Conservation (phyloP, 2,797 vertebrate genomes). For the Sebastolobus altivelis region DNA sequence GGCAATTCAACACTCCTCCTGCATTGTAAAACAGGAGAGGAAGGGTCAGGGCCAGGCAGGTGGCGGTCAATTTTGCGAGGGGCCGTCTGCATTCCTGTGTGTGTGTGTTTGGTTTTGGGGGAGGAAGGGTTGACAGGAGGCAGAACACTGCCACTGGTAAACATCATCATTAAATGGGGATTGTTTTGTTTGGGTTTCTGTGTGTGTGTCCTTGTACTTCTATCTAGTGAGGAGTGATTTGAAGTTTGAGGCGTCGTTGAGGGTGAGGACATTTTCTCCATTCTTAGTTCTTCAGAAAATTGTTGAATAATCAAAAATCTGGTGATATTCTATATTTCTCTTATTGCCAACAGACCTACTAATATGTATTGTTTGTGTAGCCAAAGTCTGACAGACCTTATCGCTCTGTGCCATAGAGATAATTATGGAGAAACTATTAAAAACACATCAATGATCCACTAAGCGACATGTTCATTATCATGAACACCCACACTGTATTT, state of each 20-base stretch:
- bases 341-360: neutral
- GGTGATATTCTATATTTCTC: neutral
- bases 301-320: neutral
- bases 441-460: too few species aligned
- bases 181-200: conserved; percentile 15
- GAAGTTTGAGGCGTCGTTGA: neutral
- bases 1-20: conserved; percentile 78
- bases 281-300: neutral
- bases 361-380: neutral
- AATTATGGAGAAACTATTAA: too few species aligned
- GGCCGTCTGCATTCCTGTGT: conserved; percentile 48
- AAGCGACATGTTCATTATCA: neutral
- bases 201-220: conserved; percentile 6
- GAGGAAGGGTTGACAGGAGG: conserved; percentile 52
- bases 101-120: conserved; percentile 2
- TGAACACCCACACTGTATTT: neutral
- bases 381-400: neutral
- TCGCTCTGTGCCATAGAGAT: neutral
- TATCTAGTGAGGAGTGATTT: neutral
- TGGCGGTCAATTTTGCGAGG: conserved; percentile 61
- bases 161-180: conserved; percentile 35
- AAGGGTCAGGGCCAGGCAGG: conserved; percentile 64
- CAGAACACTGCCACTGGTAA: conserved; percentile 38
- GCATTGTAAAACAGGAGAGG: conserved; percentile 61
- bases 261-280: neutral